Conservation (phyloP, 2,113 vertebrate genomes). For the Ptilonorhynchus violaceus region DNA sequence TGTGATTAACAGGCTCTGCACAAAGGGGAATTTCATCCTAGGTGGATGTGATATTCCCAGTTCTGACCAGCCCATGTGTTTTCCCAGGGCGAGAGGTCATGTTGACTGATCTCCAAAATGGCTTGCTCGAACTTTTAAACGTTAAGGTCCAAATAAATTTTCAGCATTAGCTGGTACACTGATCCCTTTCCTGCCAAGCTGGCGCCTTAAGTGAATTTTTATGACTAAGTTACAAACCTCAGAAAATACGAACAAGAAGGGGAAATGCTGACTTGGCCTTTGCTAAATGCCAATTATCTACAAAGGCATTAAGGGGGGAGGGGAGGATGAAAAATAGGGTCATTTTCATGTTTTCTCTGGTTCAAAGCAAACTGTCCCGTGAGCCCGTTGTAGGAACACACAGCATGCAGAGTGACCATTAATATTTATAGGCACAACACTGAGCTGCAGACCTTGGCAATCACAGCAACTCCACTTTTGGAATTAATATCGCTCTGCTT, state of each 20-base stretch:
- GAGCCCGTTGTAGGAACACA: constrained; percentile 6
- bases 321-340: constrained; percentile 23
- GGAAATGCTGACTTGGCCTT: constrained; percentile 51
- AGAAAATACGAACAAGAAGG: constrained; percentile 20
- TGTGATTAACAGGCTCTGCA: neutral
- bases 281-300: constrained; percentile 63
- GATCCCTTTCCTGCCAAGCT: constrained; percentile 17
- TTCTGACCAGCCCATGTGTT: neutral
- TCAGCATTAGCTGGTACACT: neutral
- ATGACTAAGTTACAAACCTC: constrained; percentile 51
- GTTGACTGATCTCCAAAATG: neutral
- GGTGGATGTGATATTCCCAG: neutral
- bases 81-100: neutral
- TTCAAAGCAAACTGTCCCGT: constrained; percentile 28
- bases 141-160: neutral
- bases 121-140: neutral
- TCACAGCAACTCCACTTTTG: neutral
- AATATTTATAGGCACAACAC: constrained; percentile 46
- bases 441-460: constrained; percentile 32
- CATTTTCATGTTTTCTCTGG: constrained; percentile 48
- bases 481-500: neutral
- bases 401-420: constrained; percentile 22
- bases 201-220: constrained; percentile 53
- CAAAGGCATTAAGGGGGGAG: neutral
- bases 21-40: neutral